Evolutionary conservation across 2,888 invertebrate species (phyloP).

Genomic region (Tinea pellionella): DNA sequence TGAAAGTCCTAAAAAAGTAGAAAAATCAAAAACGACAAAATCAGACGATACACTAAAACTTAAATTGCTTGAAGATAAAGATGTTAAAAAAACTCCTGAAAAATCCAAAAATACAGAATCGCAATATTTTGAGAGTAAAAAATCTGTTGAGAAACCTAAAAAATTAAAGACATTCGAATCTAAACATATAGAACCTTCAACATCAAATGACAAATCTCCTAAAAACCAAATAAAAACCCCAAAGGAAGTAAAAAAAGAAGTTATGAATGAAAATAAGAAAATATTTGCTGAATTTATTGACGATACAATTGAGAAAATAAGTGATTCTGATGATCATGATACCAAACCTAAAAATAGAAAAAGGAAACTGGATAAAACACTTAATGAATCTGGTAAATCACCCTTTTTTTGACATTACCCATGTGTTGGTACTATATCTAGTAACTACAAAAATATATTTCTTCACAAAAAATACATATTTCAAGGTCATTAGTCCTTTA

Average conservation of each 20-base stretch:
- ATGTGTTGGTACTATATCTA: too few species aligned
- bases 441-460: too few species aligned
- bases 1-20: conserved; percentile 23
- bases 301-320: conserved; percentile 14
- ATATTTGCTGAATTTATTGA: conserved; percentile 39
- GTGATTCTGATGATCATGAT: conserved; percentile 18
- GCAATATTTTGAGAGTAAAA: conserved; percentile 14
- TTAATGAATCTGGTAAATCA: conserved; percentile 49
- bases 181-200: not conserved
- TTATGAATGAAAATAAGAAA: conserved; percentile 21
- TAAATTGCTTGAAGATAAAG: conserved; percentile 2
- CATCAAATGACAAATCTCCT: not conserved
- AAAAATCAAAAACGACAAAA: conserved; percentile 14
- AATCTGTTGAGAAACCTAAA: not conserved
- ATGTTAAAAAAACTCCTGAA: not conserved
- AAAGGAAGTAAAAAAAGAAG: not conserved
- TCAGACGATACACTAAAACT: not conserved
- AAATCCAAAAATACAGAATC: conserved; percentile 13
- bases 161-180: too few species aligned
- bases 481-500: too few species aligned
- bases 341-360: conserved; percentile 22
- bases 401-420: too few species aligned
- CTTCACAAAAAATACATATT: too few species aligned
- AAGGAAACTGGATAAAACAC: conserved; percentile 35
- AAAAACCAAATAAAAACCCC: not conserved